Percentiles rank a stretch among this genome's conserved stretches.
Evolutionary conservation across 2,888 invertebrate species (phyloP).

Genomic region (Ophion costatus): DNA sequence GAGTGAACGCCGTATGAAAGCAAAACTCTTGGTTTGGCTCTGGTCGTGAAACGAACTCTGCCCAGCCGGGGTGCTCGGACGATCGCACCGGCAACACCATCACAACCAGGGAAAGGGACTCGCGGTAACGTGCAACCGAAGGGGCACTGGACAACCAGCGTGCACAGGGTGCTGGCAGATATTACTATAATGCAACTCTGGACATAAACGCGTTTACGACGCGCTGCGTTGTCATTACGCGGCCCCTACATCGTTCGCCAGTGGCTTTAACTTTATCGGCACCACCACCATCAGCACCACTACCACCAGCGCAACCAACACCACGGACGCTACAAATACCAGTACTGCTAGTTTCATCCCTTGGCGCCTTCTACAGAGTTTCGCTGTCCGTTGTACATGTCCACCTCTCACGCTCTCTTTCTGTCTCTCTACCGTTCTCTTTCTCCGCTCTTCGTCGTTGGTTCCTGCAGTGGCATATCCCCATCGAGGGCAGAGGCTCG

Average conservation of each 20-base stretch:
- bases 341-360: conserved; percentile 63
- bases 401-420: conserved; percentile 35
- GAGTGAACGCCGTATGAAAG: conserved; percentile 57
- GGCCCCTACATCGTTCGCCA: conserved; percentile 81
- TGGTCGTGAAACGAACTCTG: conserved; percentile 54
- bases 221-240: conserved; percentile 83
- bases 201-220: conserved; percentile 84
- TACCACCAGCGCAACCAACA: conserved; percentile 67
- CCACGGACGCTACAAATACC: conserved; percentile 59
- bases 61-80: conserved; percentile 20
- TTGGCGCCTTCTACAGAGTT: conserved; percentile 69
- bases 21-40: conserved; percentile 61
- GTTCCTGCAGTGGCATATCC: conserved; percentile 45
- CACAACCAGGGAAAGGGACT: conserved; percentile 31
- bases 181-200: conserved; percentile 83
- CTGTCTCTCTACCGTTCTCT: conserved; percentile 30
- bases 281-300: conserved; percentile 72
- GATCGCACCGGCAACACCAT: conserved; percentile 22
- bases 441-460: conserved; percentile 32
- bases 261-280: conserved; percentile 83
- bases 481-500: conserved; percentile 52
- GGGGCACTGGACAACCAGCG: conserved; percentile 77
- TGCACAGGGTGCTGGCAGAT: conserved; percentile 79
- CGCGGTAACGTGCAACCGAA: conserved; percentile 59
- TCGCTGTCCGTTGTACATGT: conserved; percentile 45